A percentile compares a stretch with the other conserved stretches of the same genome.
Evolutionary conservation across 2,888 invertebrate genomes (phyloP).

Genomic region (Trissolcus brochymenae): DNA sequence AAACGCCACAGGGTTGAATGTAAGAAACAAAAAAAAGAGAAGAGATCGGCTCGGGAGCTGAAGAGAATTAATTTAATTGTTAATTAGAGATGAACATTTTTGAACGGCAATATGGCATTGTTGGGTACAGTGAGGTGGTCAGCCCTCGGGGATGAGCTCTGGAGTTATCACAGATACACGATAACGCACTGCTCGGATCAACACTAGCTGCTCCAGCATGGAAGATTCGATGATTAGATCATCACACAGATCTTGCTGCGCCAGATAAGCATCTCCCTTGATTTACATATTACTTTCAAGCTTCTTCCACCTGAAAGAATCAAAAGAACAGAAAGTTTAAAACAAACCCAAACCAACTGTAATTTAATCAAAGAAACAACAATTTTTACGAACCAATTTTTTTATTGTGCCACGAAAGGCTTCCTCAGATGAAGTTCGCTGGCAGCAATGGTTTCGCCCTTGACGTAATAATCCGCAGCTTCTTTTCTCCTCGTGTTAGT

Average conservation of each 20-base stretch:
- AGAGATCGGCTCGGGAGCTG: constrained; percentile 42
- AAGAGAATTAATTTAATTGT: constrained; percentile 8
- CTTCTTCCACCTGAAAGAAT: constrained; percentile 29
- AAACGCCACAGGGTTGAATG: constrained; percentile 29
- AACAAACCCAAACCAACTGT: no score
- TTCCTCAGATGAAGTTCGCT: constrained; percentile 72
- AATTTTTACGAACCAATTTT: constrained; percentile 54
- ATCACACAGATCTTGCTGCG: constrained; percentile 39
- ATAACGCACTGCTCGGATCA: constrained; percentile 59
- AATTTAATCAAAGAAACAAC: no score
- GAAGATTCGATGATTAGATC: constrained; percentile 50
- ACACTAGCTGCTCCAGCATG: constrained; percentile 14
- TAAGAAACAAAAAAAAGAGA: constrained; percentile 12
- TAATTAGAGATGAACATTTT: constrained; percentile 9
- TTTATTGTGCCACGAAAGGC: constrained; percentile 66
- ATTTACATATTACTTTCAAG: constrained; percentile 23
- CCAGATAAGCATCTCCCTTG: constrained; percentile 24
- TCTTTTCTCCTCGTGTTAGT: constrained; percentile 67
- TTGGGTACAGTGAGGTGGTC: constrained; percentile 49
- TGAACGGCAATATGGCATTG: constrained; percentile 53
- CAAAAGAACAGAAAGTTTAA: no score
- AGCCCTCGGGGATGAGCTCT: constrained; percentile 57
- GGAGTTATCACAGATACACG: constrained; percentile 60
- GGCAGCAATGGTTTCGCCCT: constrained; percentile 75
- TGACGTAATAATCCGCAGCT: constrained; percentile 78